A percentile compares a stretch with the other conserved stretches of the same genome.
Evolutionary conservation across 92 coral and sea anemone species (phyloP).

Genomic region (Palythoa grandis): DNA sequence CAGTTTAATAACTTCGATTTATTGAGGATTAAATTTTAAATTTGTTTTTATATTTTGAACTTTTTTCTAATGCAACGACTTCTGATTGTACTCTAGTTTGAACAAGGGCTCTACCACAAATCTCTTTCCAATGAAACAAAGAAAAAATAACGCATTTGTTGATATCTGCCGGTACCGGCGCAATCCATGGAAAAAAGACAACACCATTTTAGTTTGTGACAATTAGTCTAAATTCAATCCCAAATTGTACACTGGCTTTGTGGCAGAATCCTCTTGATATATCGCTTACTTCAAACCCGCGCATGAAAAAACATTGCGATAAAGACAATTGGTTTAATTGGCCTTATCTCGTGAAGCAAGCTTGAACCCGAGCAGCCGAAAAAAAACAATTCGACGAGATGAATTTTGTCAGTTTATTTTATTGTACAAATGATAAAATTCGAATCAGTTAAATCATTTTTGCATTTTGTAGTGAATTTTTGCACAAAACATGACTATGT

Average conservation of each 20-base stretch:
- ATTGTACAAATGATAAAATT: neutral
- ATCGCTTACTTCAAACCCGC: constrained; percentile 10
- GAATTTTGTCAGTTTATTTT: neutral
- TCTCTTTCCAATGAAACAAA: neutral
- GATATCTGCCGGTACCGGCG: neutral
- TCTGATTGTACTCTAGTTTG: neutral
- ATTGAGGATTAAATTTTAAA: neutral
- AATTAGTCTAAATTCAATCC: neutral
- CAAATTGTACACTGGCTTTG: constrained; percentile 1
- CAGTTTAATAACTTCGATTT: too few species aligned
- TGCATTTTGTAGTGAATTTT: neutral
- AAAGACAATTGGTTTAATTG: constrained; percentile 1
- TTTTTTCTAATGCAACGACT: neutral
- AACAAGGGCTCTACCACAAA: neutral
- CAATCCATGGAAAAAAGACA: neutral
- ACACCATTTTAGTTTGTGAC: neutral
- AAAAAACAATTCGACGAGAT: constrained; percentile 6
- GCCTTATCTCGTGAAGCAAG: constrained; percentile 26
- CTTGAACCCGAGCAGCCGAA: constrained; percentile 13
- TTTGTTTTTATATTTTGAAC: neutral
- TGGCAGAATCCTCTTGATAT: neutral
- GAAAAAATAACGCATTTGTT: neutral
- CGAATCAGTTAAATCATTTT: neutral
- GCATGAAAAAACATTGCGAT: constrained; percentile 25
- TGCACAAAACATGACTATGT: neutral